Base-by-base conservation (phyloP, 2,797 vertebrate species). In the Syngnathus rostellatus region DNA sequence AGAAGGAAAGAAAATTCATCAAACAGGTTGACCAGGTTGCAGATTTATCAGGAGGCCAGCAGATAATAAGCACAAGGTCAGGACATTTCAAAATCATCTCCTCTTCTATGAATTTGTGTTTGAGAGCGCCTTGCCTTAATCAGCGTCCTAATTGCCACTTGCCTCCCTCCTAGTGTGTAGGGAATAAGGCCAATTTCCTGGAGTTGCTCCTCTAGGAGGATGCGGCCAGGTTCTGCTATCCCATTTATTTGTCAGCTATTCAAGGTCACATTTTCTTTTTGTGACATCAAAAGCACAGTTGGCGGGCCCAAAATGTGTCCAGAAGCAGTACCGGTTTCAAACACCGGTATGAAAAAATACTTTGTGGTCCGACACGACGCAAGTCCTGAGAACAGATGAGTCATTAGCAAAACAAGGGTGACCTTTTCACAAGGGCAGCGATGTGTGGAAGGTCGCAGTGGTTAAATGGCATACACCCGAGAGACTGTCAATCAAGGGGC, bases 81-180 rank as follows among this genome's bases (percentile, higher is more conserved):
- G 79, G 84, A 83, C 86, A 86, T 86, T 87, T 85, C 77, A 76
- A 83, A 87, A 88, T 85, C 79, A 87, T 84, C 82, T 80, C 81
- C 74, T 81, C 81, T 77, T 80, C 79, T 75, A 80, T 80, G 80
- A 86, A 87, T 88, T 83, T 89, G 87, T 88, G 83, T 84, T 87
- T 69, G 37, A 88, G 88, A 82, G 85, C 72, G 48, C 66, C 83
- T 84, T 80, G 66, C 82, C 83, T 89, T 92, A 87, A 91, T 91
- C 89, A 90, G 84, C 69, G 85, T 63, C 85, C 87, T 90, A 91
- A 91, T 91, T 90, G 89, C 87, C 85, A 82, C 86, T 89, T 85
- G 87, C 87, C 82, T 84, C 72, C 5, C 80, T 84, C 72, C 5
- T 79, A 87, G 85, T 81, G 82, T 82, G 83, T 79, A 80, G 87